phyloP scores from a whole-genome alignment of 2,113 vertebrate species.

The Hyaena hyaena region DNA sequence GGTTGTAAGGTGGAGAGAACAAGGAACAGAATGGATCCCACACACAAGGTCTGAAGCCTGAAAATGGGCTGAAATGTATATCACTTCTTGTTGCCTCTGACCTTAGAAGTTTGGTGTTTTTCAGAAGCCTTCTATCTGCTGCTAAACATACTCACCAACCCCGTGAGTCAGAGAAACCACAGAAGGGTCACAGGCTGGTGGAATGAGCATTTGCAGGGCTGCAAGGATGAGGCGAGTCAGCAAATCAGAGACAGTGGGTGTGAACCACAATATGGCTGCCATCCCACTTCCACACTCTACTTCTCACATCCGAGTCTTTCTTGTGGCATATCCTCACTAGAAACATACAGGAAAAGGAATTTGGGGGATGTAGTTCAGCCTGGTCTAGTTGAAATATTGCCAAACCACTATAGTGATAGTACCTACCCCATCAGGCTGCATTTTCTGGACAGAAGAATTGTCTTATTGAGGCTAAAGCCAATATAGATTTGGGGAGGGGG shows the following conservation, averaged over 20 bases:
- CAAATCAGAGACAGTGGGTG: rapidly evolving
- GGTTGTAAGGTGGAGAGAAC: not conserved
- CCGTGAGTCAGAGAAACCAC: not conserved
- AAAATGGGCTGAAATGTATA: not conserved
- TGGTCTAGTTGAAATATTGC: not conserved
- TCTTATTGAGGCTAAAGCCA: not conserved
- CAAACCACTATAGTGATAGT: not conserved
- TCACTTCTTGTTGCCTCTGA: not conserved
- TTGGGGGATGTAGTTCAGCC: not conserved
- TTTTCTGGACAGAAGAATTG: not conserved
- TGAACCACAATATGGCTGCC: not conserved
- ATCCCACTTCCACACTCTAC: not conserved
- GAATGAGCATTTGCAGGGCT: not conserved
- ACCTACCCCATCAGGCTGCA: not conserved
- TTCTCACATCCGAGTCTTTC: not conserved
- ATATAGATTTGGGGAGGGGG: not conserved
- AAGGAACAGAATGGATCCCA: not conserved
- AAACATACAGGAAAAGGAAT: not conserved
- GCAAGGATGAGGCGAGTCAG: not conserved
- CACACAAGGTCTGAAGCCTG: not conserved
- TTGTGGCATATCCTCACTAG: not conserved
- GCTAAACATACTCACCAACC: not conserved
- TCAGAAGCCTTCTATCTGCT: not conserved
- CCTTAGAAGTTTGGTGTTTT: rapidly evolving
- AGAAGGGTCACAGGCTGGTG: rapidly evolving